A percentile compares a stretch with the other conserved stretches of the same genome.
phyloP scores from a whole-genome alignment of 2,888 invertebrate genomes.

The Digitonthophagus gazella region DNA sequence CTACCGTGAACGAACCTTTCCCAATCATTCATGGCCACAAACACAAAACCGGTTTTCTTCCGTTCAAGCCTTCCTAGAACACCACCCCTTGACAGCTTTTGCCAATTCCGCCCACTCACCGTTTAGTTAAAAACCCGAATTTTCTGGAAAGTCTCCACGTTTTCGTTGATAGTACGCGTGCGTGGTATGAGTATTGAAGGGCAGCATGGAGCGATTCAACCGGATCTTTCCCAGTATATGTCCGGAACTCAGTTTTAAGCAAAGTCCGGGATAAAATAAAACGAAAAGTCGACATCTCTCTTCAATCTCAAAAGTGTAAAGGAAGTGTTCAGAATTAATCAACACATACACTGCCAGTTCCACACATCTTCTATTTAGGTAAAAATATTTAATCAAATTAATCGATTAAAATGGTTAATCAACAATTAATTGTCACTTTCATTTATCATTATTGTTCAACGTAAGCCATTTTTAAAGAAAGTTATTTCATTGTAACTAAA shows the following conservation, averaged over 20 bases:
- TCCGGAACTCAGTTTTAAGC: neutral
- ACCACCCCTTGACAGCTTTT: too few species aligned
- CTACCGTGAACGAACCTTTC: neutral
- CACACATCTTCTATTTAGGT: neutral
- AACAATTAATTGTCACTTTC: too few species aligned
- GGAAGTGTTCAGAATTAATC: neutral
- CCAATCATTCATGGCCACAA: neutral
- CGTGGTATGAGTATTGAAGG: neutral
- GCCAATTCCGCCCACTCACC: too few species aligned
- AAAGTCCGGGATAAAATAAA: neutral
- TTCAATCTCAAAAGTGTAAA: neutral
- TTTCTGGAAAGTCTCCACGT: neutral
- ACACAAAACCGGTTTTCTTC: neutral
- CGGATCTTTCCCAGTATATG: neutral
- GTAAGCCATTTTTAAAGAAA: too few species aligned
- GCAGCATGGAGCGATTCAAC: neutral
- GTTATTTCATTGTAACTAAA: too few species aligned
- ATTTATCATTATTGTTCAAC: too few species aligned
- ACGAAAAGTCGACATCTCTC: neutral
- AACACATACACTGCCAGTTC: neutral
- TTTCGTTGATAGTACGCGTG: neutral
- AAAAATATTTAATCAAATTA: too few species aligned
- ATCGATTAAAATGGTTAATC: too few species aligned
- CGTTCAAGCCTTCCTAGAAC: too few species aligned
- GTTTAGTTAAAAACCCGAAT: neutral